Evolutionary conservation across 2,113 vertebrate species (phyloP).

Genomic region (Oxygymnocypris stewartii): DNA sequence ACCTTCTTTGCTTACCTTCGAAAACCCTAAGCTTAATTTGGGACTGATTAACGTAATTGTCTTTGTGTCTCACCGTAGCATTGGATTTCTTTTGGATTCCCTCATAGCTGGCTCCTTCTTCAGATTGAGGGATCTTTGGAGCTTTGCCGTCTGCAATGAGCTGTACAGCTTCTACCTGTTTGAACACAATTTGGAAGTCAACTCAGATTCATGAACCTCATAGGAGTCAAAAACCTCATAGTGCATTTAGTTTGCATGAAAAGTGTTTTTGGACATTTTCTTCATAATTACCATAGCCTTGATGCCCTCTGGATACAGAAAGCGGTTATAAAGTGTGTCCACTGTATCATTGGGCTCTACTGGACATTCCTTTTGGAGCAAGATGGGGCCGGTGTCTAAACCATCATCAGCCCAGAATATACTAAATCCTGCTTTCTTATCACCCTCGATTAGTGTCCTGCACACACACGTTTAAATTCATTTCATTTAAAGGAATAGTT

Average conservation of each 20-base stretch:
- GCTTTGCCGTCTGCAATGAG: conserved; percentile 92
- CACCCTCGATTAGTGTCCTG: conserved; percentile 96
- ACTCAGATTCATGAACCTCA: not conserved
- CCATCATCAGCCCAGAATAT: conserved; percentile 98
- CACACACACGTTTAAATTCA: conserved; percentile 7
- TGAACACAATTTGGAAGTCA: not conserved
- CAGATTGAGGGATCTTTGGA: conserved; percentile 81
- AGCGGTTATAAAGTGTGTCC: conserved; percentile 91
- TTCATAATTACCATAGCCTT: conserved; percentile 89
- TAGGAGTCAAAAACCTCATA: not conserved
- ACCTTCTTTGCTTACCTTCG: not conserved
- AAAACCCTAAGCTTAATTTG: not conserved
- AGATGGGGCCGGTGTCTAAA: conserved; percentile 93
- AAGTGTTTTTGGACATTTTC: not conserved
- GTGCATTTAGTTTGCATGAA: not conserved
- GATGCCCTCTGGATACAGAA: conserved; percentile 95
- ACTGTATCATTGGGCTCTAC: conserved; percentile 90
- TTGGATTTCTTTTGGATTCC: conserved; percentile 96
- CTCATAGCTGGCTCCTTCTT: conserved; percentile 93
- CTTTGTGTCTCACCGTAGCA: conserved; percentile 79
- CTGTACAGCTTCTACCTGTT: conserved; percentile 91
- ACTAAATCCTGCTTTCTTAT: conserved; percentile 90
- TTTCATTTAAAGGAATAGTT: not conserved
- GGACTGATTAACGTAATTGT: not conserved
- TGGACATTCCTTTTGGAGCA: conserved; percentile 87